Conservation (phyloP, 2,113 vertebrate genomes). For the Ceyx margarethae region DNA sequence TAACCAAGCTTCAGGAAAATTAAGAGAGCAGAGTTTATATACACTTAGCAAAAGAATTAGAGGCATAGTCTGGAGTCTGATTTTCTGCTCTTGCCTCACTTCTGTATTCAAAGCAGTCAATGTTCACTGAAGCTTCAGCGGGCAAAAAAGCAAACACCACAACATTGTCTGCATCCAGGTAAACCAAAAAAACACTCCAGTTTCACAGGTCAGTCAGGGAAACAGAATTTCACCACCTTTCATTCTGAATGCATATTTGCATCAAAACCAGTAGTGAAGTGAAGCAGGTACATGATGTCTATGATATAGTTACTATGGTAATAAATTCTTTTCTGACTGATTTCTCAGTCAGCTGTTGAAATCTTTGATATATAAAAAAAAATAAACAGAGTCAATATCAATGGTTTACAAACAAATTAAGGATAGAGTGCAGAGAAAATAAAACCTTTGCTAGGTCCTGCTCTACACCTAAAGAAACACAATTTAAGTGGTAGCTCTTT, state of each 20-base stretch:
- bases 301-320: background rate
- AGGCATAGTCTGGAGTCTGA: background rate
- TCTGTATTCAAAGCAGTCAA: background rate
- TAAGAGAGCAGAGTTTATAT: background rate
- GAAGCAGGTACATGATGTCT: background rate
- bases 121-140: background rate
- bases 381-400: background rate
- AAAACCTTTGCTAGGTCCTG: background rate
- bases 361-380: background rate
- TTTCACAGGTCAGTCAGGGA: background rate
- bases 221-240: background rate
- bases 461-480: background rate
- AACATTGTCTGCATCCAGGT: background rate
- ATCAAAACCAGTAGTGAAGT: background rate
- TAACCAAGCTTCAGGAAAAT: background rate
- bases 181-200: background rate
- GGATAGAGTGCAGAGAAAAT: background rate
- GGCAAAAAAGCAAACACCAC: background rate
- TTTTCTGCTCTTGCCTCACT: background rate
- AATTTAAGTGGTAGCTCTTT: background rate
- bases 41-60: background rate
- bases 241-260: background rate
- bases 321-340: background rate
- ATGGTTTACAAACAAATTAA: background rate
- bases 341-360: background rate